phyloP scores from a whole-genome alignment of 2,113 vertebrate genomes.

The Macrotis lagotis region DNA sequence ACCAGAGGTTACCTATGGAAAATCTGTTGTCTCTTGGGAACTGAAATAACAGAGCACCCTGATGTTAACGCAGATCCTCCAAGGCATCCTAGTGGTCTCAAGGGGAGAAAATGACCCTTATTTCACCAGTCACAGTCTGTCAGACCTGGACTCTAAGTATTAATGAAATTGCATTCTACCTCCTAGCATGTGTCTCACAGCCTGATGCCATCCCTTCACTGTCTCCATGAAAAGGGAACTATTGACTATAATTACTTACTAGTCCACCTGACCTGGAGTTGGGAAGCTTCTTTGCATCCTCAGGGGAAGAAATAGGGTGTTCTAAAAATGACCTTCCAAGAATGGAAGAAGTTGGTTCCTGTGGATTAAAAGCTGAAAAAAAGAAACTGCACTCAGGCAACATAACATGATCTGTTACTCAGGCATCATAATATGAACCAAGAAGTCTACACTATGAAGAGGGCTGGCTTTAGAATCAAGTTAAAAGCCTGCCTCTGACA shows the following conservation, averaged over 20 bases:
- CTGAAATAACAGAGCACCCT: conserved; percentile 46
- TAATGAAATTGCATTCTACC: conserved; percentile 41
- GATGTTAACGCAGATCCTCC: conserved; percentile 62
- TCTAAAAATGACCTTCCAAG: not conserved
- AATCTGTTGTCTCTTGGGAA: conserved; percentile 64
- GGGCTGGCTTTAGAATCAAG: too few species aligned
- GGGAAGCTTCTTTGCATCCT: conserved; percentile 16
- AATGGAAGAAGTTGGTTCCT: not conserved
- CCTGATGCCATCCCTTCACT: not conserved
- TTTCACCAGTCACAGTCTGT: not conserved
- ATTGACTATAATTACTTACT: not conserved
- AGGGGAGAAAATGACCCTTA: not conserved
- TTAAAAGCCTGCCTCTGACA: not conserved
- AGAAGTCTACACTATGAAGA: not conserved
- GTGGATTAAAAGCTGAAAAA: not conserved
- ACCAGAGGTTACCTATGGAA: conserved; percentile 50
- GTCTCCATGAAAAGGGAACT: conserved; percentile 27
- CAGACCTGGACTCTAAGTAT: conserved; percentile 16
- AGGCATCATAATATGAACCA: not conserved
- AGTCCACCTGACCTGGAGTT: not conserved
- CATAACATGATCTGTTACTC: conserved; percentile 4
- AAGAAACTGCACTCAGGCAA: not conserved
- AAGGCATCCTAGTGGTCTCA: conserved; percentile 22
- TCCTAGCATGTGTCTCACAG: conserved; percentile 9
- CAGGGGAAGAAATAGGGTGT: not conserved